Percentiles rank a stretch among this genome's conserved stretches.
Evolutionary conservation across 2,888 invertebrate species (phyloP).

Genomic region (Suillia variegata): DNA sequence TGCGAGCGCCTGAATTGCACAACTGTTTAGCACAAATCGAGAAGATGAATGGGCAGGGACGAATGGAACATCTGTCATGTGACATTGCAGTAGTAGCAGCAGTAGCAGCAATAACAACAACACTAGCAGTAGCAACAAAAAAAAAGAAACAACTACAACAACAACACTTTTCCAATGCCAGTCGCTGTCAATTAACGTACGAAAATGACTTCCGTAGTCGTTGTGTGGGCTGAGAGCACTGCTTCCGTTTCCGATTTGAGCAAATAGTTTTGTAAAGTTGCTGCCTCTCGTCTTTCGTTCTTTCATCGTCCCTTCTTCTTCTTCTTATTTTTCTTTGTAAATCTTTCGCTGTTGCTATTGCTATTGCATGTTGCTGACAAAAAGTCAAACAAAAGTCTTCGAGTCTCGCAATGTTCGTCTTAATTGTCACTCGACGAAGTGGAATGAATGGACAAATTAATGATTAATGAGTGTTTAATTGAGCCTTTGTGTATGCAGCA

Average conservation of each 20-base stretch:
- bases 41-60: too few relatives aligned
- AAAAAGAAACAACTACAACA: too few relatives aligned
- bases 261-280: slow-evolving; percentile 45
- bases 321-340: neutral
- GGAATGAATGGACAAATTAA: slow-evolving; percentile 30
- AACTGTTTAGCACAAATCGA: slow-evolving; percentile 40
- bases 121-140: too few relatives aligned
- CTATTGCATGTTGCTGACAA: slow-evolving; percentile 1
- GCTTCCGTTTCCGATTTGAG: slow-evolving; percentile 54
- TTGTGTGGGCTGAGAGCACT: slow-evolving; percentile 47
- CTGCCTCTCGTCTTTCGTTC: too few relatives aligned
- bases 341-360: neutral
- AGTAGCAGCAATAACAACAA: too few relatives aligned
- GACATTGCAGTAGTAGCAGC: too few relatives aligned
- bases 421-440: slow-evolving; percentile 23
- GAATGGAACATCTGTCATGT: neutral
- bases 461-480: slow-evolving; percentile 51
- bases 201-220: slow-evolving; percentile 53
- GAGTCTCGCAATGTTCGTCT: neutral
- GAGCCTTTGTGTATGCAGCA: slow-evolving; percentile 22
- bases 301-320: neutral
- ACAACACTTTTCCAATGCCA: slow-evolving; percentile 38
- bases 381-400: neutral
- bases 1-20: neutral
- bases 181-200: slow-evolving; percentile 53